Evolutionary conservation across 2,113 vertebrate genomes (phyloP), one percentile per base, ranked within the genome.

Genomic region (Orcinus orca): DNA sequence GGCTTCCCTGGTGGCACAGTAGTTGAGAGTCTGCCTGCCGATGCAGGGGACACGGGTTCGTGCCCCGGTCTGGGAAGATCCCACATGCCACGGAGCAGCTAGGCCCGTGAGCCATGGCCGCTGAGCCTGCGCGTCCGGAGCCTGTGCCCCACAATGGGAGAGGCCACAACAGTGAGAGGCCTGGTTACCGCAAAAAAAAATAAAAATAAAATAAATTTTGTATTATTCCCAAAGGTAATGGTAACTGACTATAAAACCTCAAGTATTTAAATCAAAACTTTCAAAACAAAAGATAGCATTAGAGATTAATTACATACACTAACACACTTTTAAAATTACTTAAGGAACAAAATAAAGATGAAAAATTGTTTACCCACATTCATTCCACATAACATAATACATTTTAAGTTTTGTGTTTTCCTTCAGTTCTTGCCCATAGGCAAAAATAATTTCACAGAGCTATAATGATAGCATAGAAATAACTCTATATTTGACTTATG

Each of bases 261-360:
- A 82, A 53, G 17, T 63, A 77, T 77, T 97, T 90, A 87, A 77
- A 80, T 47, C 21, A 93, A 91, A 83, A 80, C 14, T 65, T 93
- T 71, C 7, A 80, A 93, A 91, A 73, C 60, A 88, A 84, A 95
- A 77, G 13, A 41, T 47, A n/a, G 15, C 17, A 41, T 50, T 41
- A 60, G 26, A 73, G 8, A 50, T 58, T 77, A 53, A 65, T 92
- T 89, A 33, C 8, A 82, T 88, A 20, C 7, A 92, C n/a, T 62
- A 81, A 58, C 23, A 2, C 3, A 76, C n/a, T 14, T 53, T 68
- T 31, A 26, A 68, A 77, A 86, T 44, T 95, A 82, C 26, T 65
- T 5, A 71, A 87, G 11, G 55, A 91, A 82, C 10, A 94, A 85
- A 96, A 67, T 86, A 82, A 63, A 76, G 2, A 33, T 86, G 17